phyloP scores from a whole-genome alignment of 2,113 vertebrate species.

The Hypomesus transpacificus region DNA sequence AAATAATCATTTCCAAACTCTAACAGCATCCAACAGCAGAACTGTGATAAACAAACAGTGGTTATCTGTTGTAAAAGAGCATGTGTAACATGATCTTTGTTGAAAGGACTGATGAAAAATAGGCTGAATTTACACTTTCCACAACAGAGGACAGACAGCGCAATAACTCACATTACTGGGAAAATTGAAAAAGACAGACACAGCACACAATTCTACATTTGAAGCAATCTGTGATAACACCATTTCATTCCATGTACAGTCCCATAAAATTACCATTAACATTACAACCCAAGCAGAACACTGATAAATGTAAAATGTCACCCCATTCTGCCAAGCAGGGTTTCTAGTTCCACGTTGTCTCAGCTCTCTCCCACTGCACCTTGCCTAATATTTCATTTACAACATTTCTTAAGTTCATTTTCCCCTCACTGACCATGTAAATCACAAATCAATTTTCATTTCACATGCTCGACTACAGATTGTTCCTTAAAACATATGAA shows the following conservation, averaged over 20 bases:
- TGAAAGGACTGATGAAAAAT: conserved; percentile 50
- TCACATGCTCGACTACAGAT: conserved; percentile 94
- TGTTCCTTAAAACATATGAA: conserved; percentile 87
- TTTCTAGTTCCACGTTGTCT: conserved; percentile 92
- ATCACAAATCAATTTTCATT: conserved; percentile 99
- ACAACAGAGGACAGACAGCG: conserved; percentile 82
- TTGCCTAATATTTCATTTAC: conserved; percentile 99
- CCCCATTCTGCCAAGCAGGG: conserved; percentile 95
- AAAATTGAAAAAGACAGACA: conserved; percentile 88
- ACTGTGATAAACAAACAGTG: conserved; percentile 4
- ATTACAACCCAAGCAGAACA: conserved; percentile 99
- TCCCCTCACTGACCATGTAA: conserved; percentile 99
- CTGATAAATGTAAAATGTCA: conserved; percentile 99
- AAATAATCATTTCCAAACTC: not conserved
- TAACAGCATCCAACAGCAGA: not conserved
- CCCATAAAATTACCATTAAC: conserved; percentile 99
- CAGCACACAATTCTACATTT: conserved; percentile 91
- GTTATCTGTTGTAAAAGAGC: conserved; percentile 32
- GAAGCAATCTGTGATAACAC: conserved; percentile 94
- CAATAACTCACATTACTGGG: conserved; percentile 89
- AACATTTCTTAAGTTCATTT: conserved; percentile 98
- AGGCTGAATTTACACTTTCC: conserved; percentile 82
- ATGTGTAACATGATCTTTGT: conserved; percentile 5
- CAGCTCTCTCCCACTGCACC: conserved; percentile 78
- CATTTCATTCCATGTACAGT: conserved; percentile 96